Conservation (phyloP, 2,113 vertebrate genomes). For the Trogon surrucura region DNA sequence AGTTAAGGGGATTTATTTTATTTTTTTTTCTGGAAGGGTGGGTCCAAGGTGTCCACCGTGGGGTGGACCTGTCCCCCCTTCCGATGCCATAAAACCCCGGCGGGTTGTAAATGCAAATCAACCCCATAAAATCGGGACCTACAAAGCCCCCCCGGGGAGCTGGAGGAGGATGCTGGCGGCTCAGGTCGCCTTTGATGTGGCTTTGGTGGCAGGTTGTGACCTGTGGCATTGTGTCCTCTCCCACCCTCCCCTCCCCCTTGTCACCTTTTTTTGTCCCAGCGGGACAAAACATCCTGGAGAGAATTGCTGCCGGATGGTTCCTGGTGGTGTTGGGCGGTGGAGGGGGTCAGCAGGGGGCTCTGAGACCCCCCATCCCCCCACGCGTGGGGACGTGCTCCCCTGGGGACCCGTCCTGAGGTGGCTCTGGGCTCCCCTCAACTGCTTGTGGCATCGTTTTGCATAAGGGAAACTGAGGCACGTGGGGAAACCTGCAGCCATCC, state of each 20-base stretch:
- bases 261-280: neutral
- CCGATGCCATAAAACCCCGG: neutral
- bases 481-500: neutral
- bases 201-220: neutral
- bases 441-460: rapidly evolving
- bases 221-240: neutral
- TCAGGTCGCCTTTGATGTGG: slow-evolving; percentile 24
- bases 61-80: neutral
- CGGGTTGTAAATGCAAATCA: neutral
- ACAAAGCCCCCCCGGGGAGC: neutral
- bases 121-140: neutral
- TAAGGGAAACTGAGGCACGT: neutral
- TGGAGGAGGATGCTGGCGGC: neutral
- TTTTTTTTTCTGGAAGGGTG: too few species aligned
- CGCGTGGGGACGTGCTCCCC: neutral
- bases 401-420: neutral
- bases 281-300: neutral
- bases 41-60: neutral
- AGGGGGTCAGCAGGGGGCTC: too few species aligned
- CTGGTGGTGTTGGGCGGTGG: neutral
- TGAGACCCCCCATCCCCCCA: neutral
- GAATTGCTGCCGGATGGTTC: neutral
- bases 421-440: neutral
- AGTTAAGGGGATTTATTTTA: neutral
- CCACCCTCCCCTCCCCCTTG: neutral